Base-by-base conservation (phyloP, 2,113 vertebrate genomes). In the Pavo muticus region DNA sequence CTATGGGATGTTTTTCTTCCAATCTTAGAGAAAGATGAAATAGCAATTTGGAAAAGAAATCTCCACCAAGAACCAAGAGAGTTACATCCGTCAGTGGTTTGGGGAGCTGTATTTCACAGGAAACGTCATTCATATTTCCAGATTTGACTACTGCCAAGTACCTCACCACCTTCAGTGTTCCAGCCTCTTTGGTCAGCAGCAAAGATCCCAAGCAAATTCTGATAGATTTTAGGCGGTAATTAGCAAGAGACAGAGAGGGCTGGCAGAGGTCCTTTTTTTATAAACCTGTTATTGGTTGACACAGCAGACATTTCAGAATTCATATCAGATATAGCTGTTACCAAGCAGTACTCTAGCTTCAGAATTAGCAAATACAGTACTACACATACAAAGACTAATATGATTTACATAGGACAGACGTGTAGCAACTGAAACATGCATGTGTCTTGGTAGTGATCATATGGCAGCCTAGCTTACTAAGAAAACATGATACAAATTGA, bases 401-500 rank as follows among this genome's bases (percentile, higher is more conserved):
- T 27, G 35, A 82, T 87, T 93, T 87, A 56, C 24, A 32, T 57
- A 0, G 42, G 73, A 35, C 56, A 90, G n/a, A 72, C 40, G 20
- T 76, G 40, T 65, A 69, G 68, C 57, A 65, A 39, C 79, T 67
- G 45, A 64, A 24, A 56, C 6, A 10, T 25, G 47, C 32, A 76
- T 64, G 17, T 82, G 19, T 88, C 60, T 71, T 94, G 42, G 37
- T 88, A 74, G 50, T 37, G 37, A 40, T 87, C 50, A 25, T 78
- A 35, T 32, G 39, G 35, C 17, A 4, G 30, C 87, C 75, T 91
- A 65, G 21, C 44, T 90, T 71, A 68, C 35, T 90, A 83, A 37
- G 52, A 86, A 91, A 92, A 88, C 54, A 65, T 65, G 42, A 76
- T 50, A 79, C 94, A 88, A 64, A 82, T 2, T 17, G 47, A 86